These are phyloP conservation scores for Cryptocephalus moraei DNA, from an alignment of 2,888 invertebrate species.

Conservation along the genomic window DNA sequence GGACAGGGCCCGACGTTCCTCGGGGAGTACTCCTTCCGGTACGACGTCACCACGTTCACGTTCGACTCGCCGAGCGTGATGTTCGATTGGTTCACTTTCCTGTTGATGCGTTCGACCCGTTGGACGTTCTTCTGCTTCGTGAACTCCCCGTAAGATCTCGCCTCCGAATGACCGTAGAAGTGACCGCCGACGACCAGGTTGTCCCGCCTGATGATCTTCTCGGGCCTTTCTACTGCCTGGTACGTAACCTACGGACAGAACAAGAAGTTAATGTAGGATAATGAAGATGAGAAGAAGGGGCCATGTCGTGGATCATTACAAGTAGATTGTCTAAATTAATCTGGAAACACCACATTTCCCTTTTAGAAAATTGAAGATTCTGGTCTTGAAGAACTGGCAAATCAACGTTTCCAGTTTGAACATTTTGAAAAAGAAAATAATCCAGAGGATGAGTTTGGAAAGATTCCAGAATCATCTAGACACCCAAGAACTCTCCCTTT, in stretches of 20 bases:
- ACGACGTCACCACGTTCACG: conserved; percentile 51
- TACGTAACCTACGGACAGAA: conserved; percentile 18
- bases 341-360: too few relatives aligned
- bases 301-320: too few relatives aligned
- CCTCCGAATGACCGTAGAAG: conserved; percentile 64
- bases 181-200: conserved; percentile 63
- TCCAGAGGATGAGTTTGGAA: too few relatives aligned
- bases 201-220: conserved; percentile 51
- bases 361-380: too few relatives aligned
- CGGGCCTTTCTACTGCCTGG: conserved; percentile 48
- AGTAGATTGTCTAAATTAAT: too few relatives aligned
- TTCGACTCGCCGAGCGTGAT: conserved; percentile 62
- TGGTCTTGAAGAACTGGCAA: too few relatives aligned
- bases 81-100: conserved; percentile 61
- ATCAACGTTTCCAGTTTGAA: too few relatives aligned
- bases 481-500: too few relatives aligned
- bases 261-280: too few relatives aligned
- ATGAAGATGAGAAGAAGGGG: too few relatives aligned
- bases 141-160: conserved; percentile 59
- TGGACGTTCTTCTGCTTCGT: conserved; percentile 41
- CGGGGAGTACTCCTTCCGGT: conserved; percentile 68
- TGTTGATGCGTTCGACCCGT: conserved; percentile 48
- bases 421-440: too few relatives aligned
- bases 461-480: too few relatives aligned
- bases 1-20: conserved; percentile 68